A percentile compares a stretch with the other conserved stretches of the same genome.
phyloP scores from a whole-genome alignment of 2,113 vertebrate species.

The Edolisoma coerulescens region DNA sequence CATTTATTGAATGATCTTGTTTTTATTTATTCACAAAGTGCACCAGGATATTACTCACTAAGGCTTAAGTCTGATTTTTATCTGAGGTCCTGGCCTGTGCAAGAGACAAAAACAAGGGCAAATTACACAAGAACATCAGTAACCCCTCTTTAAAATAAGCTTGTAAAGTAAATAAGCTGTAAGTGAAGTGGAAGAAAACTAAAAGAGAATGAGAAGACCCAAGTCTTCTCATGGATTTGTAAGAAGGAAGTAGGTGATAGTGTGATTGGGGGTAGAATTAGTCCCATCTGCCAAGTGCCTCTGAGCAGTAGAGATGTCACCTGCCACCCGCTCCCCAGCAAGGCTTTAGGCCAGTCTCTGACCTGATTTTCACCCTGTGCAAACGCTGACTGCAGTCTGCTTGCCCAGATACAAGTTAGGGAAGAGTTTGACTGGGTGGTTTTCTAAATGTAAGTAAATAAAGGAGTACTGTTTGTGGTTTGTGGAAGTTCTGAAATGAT shows the following conservation, averaged over 20 bases:
- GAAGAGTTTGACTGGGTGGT: background rate
- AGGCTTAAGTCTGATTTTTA: conserved; percentile 66
- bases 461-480: background rate
- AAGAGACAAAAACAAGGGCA: conserved; percentile 52
- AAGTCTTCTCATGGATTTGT: background rate
- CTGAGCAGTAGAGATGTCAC: background rate
- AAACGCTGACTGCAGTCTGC: background rate
- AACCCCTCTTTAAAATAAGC: background rate
- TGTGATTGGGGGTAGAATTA: background rate
- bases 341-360: conserved; percentile 1
- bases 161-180: background rate
- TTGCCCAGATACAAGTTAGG: background rate
- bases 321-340: background rate
- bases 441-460: background rate
- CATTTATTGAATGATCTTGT: conserved; percentile 70
- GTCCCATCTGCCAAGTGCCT: background rate
- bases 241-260: background rate
- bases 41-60: conserved; percentile 58
- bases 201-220: background rate
- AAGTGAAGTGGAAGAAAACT: background rate
- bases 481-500: background rate
- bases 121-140: background rate
- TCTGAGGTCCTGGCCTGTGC: conserved; percentile 57
- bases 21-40: conserved; percentile 73
- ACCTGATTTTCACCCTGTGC: conserved; percentile 10